Evolutionary conservation across 2,113 vertebrate species (phyloP), one percentile per base, ranked within the genome.

Genomic region (Nothocercus julius): DNA sequence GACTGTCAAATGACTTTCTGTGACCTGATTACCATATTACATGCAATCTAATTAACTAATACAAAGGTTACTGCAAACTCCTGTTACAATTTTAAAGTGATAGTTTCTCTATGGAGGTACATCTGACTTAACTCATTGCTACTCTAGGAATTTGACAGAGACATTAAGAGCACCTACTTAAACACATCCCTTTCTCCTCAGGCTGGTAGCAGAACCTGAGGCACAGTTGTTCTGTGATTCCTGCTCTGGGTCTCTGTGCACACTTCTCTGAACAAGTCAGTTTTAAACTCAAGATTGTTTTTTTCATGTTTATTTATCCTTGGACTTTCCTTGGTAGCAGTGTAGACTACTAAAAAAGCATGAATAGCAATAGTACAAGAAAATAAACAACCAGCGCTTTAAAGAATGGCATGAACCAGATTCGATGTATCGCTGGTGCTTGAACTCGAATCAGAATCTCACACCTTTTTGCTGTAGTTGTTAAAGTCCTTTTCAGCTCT

Each of bases 1-100:
- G 80, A 90, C 93, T 82, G 84, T 76, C 38, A 96, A 93, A 95
- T 94, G 74, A 91, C 53, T 89, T 88, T 83, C 83, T 83, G 44
- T 92, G 85, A 91, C 93, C 89, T 96, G 75, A 91, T 93, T 96
- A 91, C 32, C 18, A 27, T 1, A 1, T 86, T 89, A 79, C 92
- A 79, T 30, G 54, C 62, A 79, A 91, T 88, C 69, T 94, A 94
- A 94, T 94, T 96, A 95, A 75, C 69, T 61, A 62, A 81, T 68
- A 84, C 56, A 92, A 93, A 94, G 73, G 66, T 88, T 89, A 22
- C 28, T 90, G 75, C 68, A 61, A 83, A 67, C 2, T 13, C 12
- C 34, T 92, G 3, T 72, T 84, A 25, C 30, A 76, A 84, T 84
- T 84, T 86, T 93, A 30, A 90, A 69, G n/a, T 27, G 47, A 61